A percentile compares a stretch with the other conserved stretches of the same genome.
phyloP scores from a whole-genome alignment of 2,888 invertebrate species.

The Camponotus fellah region DNA sequence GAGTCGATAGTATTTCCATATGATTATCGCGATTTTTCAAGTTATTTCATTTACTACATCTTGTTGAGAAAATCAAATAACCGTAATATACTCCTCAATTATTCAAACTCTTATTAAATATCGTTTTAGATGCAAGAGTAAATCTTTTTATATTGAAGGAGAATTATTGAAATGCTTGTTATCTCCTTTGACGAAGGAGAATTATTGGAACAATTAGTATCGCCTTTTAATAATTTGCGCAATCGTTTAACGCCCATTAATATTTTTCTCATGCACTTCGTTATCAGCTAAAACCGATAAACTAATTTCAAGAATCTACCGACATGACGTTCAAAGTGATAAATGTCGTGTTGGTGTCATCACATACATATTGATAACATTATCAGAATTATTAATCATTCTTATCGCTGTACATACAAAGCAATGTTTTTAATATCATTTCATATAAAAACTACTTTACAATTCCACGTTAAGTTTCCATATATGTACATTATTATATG shows the following conservation, averaged over 20 bases:
- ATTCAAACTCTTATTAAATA: neutral
- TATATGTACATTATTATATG: neutral
- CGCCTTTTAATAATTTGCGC: neutral
- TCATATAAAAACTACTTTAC: slow-evolving; percentile 15
- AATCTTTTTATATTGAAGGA: neutral
- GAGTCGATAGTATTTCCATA: slow-evolving; percentile 3
- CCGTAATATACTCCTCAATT: neutral
- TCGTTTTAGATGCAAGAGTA: neutral
- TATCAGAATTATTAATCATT: neutral
- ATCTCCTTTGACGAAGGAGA: neutral
- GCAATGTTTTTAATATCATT: neutral
- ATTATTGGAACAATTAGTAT: neutral
- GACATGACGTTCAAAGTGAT: neutral
- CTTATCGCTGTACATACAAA: neutral
- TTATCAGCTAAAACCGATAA: neutral
- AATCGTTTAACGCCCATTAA: neutral
- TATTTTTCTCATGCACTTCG: neutral
- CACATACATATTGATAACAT: neutral
- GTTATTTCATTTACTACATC: neutral
- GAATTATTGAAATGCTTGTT: neutral
- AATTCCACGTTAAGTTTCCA: neutral
- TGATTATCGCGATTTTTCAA: neutral
- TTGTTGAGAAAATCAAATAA: neutral
- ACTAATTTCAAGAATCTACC: slow-evolving; percentile 10
- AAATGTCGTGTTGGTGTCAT: neutral